phyloP scores from a whole-genome alignment of 2,888 invertebrate species.

The Axea sp. region DNA sequence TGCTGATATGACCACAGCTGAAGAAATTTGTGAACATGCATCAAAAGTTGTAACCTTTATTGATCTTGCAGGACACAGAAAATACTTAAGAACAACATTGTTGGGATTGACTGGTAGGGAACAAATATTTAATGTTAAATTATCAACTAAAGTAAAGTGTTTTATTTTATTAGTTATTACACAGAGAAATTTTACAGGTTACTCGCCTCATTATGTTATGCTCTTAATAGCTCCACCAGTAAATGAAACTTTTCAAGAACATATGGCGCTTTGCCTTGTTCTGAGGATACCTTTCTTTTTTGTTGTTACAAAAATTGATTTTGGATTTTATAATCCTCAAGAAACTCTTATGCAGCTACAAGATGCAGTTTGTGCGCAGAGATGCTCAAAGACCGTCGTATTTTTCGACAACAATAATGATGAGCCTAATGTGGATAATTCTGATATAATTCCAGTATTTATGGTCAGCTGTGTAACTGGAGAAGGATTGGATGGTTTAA shows the following conservation, averaged over 20 bases:
- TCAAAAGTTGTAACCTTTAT: constrained; percentile 96
- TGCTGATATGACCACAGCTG: constrained; percentile 93
- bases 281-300: constrained; percentile 94
- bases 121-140: neutral
- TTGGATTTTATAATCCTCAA: constrained; percentile 81
- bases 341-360: constrained; percentile 72
- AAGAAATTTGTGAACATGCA: constrained; percentile 95
- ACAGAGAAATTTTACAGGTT: too few relatives aligned
- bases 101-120: constrained; percentile 89
- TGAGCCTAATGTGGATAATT: constrained; percentile 66
- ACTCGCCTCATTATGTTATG: constrained; percentile 95
- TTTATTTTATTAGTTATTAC: too few relatives aligned
- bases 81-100: constrained; percentile 96
- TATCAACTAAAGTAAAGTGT: neutral
- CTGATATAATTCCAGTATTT: constrained; percentile 86
- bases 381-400: constrained; percentile 73
- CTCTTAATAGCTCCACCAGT: constrained; percentile 82
- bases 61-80: constrained; percentile 97
- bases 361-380: constrained; percentile 72
- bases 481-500: constrained; percentile 89
- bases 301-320: constrained; percentile 95
- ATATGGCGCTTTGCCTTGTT: constrained; percentile 90
- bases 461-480: constrained; percentile 95
- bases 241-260: constrained; percentile 85
- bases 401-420: constrained; percentile 68